A percentile compares a stretch with the other conserved stretches of the same genome.
These are phyloP conservation scores for Perithous albicinctus DNA, from an alignment of 2,888 invertebrate species.

Conservation along the genomic window DNA sequence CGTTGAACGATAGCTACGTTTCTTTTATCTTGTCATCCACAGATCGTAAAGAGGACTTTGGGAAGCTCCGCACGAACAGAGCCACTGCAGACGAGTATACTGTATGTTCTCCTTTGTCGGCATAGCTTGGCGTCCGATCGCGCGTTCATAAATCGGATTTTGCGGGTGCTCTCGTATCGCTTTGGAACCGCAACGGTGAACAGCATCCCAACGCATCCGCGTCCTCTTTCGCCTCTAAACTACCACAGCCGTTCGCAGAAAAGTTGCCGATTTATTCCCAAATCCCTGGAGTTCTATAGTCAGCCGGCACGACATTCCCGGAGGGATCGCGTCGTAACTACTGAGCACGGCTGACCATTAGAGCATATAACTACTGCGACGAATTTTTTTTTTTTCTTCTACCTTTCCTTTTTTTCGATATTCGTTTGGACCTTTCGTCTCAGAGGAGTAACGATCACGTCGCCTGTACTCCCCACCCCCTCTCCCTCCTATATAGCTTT, in stretches of 20 bases:
- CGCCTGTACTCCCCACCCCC: no score
- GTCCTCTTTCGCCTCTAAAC: slow-evolving; percentile 24
- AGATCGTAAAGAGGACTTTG: slow-evolving; percentile 62
- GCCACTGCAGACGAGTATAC: not conserved
- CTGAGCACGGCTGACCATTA: slow-evolving; percentile 61
- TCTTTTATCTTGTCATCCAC: slow-evolving; percentile 38
- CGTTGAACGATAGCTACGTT: slow-evolving; percentile 41
- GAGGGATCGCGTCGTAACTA: slow-evolving; percentile 49
- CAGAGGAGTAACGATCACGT: slow-evolving; percentile 40
- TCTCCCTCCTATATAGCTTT: not conserved
- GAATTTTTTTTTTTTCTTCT: slow-evolving; percentile 2
- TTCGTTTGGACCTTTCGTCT: slow-evolving; percentile 15
- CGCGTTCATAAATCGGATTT: slow-evolving; percentile 67
- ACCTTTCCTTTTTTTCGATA: not conserved
- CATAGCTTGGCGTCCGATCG: slow-evolving; percentile 56
- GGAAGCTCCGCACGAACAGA: slow-evolving; percentile 49
- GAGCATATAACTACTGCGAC: slow-evolving; percentile 54
- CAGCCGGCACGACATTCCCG: slow-evolving; percentile 22
- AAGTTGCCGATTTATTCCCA: slow-evolving; percentile 66
- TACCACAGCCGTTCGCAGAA: slow-evolving; percentile 39
- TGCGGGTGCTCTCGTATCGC: slow-evolving; percentile 65
- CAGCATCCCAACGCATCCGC: slow-evolving; percentile 38
- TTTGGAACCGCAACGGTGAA: slow-evolving; percentile 43
- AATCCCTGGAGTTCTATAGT: slow-evolving; percentile 55
- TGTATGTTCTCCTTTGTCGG: slow-evolving; percentile 35